Evolutionary conservation across 2,113 vertebrate genomes (phyloP).

Genomic region (Bucco capensis): DNA sequence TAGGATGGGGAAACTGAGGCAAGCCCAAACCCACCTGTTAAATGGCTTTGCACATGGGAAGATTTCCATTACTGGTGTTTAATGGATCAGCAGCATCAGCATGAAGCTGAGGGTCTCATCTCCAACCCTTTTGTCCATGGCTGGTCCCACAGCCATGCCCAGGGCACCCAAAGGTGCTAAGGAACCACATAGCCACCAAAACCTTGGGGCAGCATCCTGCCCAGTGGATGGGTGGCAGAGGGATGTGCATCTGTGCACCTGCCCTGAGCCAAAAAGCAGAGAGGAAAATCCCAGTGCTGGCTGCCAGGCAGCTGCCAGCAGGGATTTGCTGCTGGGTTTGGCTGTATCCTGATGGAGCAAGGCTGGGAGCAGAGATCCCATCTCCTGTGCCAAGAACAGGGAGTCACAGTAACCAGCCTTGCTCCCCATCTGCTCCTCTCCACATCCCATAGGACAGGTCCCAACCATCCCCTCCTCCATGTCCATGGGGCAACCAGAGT

Average conservation of each 20-base stretch:
- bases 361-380: not conserved
- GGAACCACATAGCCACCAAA: not conserved
- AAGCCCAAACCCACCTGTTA: not conserved
- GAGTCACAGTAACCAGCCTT: not conserved
- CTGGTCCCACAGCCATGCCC: not conserved
- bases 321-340: not conserved
- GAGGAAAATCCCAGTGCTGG: not conserved
- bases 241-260: not conserved
- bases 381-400: not conserved
- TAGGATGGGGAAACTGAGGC: not conserved
- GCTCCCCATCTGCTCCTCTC: not conserved
- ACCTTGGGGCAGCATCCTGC: not conserved
- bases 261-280: not conserved
- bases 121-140: fast-evolving
- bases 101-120: too few relatives aligned
- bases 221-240: fast-evolving
- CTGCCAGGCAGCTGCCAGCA: not conserved
- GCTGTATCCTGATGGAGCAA: fast-evolving
- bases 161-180: not conserved
- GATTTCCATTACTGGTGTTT: not conserved
- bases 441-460: not conserved
- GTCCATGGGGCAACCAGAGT: not conserved
- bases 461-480: not conserved
- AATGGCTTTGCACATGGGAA: not conserved
- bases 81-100: not conserved